Evolutionary conservation across 2,888 invertebrate genomes (phyloP).

Genomic region (Diarsia dahlii): DNA sequence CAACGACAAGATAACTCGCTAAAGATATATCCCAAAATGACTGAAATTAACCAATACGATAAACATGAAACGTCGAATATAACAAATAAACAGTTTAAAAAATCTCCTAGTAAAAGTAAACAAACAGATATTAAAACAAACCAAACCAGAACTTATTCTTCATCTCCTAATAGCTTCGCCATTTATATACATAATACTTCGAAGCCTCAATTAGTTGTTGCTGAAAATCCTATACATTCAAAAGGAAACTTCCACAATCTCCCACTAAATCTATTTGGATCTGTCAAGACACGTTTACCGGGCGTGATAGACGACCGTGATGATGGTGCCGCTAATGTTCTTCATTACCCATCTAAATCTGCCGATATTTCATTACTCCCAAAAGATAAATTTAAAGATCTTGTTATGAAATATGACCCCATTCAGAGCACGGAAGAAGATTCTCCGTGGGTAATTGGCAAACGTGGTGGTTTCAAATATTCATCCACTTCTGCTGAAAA

Average conservation of each 20-base stretch:
- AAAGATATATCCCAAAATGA: not conserved
- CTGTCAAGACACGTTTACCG: too few relatives aligned
- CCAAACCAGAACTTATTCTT: not conserved
- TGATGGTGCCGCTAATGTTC: not conserved
- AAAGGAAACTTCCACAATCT: not conserved
- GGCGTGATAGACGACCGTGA: too few relatives aligned
- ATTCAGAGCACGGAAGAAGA: not conserved
- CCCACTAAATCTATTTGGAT: not conserved
- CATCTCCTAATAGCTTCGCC: not conserved
- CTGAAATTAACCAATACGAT: not conserved
- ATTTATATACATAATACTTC: not conserved
- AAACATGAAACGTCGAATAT: not conserved
- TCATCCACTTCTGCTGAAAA: not conserved
- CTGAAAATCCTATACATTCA: not conserved
- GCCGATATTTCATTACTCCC: not conserved
- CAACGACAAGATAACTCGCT: not conserved
- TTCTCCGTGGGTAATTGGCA: not conserved
- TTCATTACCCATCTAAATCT: not conserved
- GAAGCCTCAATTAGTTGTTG: not conserved
- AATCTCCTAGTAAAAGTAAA: not conserved
- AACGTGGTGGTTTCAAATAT: slow-evolving; percentile 7
- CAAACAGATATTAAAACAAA: not conserved
- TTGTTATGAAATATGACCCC: not conserved
- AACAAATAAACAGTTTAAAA: not conserved
- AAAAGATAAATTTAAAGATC: not conserved